phyloP scores from a whole-genome alignment of 2,113 vertebrate species.

The Hucho hucho region DNA sequence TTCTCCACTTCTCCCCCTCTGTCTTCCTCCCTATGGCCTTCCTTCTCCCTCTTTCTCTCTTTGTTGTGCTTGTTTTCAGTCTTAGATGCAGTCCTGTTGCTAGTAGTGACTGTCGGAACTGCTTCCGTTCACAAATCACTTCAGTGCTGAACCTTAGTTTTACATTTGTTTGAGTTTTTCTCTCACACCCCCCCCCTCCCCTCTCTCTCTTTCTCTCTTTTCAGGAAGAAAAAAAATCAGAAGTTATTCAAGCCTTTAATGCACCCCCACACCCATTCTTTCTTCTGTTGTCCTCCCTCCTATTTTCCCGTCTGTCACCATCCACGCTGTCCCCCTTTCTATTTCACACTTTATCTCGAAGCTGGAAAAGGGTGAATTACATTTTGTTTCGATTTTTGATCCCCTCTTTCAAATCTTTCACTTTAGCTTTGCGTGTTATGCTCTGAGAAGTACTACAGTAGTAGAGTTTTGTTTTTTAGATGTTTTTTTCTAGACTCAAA shows the following conservation, averaged over 20 bases:
- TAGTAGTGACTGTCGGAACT: too few species aligned
- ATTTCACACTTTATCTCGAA: neutral
- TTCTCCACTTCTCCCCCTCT: neutral
- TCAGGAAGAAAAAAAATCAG: neutral
- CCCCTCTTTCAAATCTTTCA: neutral
- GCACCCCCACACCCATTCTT: too few species aligned
- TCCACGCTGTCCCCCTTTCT: neutral
- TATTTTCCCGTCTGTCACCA: neutral
- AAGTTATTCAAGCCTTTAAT: neutral
- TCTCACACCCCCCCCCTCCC: too few species aligned
- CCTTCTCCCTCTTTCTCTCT: too few species aligned
- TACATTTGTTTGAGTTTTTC: too few species aligned
- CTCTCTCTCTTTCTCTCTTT: too few species aligned
- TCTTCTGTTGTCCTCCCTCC: neutral
- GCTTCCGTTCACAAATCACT: too few species aligned
- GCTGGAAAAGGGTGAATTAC: neutral
- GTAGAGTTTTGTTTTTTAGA: neutral
- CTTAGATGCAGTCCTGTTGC: too few species aligned
- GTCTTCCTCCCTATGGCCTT: neutral
- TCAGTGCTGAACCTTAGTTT: too few species aligned
- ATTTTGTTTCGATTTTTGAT: neutral
- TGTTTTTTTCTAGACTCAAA: neutral
- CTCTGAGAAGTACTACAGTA: neutral
- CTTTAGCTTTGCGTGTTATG: neutral
- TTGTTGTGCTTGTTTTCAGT: too few species aligned